A percentile compares a stretch with the other conserved stretches of the same genome.
Evolutionary conservation across 2,888 invertebrate genomes (phyloP).

Genomic region (Endomychus coccineus): DNA sequence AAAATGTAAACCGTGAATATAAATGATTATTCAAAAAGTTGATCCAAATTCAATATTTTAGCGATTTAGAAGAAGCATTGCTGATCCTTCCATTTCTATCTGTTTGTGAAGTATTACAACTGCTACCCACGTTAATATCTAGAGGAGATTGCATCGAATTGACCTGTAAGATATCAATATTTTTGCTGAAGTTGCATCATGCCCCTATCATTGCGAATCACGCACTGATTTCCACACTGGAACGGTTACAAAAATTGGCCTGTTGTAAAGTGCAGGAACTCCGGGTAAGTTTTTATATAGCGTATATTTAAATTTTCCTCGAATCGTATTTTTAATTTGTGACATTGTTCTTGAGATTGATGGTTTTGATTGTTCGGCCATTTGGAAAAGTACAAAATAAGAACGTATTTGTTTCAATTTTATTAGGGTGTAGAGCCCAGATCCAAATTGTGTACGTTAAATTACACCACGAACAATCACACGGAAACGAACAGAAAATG

Average conservation of each 20-base stretch:
- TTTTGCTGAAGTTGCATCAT: conserved; percentile 69
- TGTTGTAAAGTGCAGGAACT: conserved; percentile 51
- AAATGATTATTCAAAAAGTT: no score
- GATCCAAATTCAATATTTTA: no score
- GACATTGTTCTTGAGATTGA: not conserved
- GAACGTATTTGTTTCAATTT: no score
- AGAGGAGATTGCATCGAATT: conserved; percentile 70
- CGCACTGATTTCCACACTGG: conserved; percentile 57
- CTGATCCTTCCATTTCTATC: conserved; percentile 76
- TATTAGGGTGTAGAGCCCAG: no score
- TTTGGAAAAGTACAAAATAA: no score
- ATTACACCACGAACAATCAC: no score
- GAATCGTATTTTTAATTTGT: not conserved
- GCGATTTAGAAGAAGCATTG: conserved; percentile 87
- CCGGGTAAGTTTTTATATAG: conserved; percentile 44
- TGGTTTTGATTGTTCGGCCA: no score
- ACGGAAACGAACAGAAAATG: no score
- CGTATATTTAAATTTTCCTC: conserved; percentile 2
- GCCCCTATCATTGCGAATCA: conserved; percentile 69
- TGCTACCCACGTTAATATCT: conserved; percentile 61
- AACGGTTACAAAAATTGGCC: conserved; percentile 54
- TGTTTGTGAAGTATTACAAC: conserved; percentile 68
- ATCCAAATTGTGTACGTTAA: no score
- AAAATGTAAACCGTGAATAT: no score
- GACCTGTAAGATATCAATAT: conserved; percentile 66